Evolutionary conservation across 2,888 invertebrate species (phyloP).

Genomic region (Disparrhopalites patrizii): DNA sequence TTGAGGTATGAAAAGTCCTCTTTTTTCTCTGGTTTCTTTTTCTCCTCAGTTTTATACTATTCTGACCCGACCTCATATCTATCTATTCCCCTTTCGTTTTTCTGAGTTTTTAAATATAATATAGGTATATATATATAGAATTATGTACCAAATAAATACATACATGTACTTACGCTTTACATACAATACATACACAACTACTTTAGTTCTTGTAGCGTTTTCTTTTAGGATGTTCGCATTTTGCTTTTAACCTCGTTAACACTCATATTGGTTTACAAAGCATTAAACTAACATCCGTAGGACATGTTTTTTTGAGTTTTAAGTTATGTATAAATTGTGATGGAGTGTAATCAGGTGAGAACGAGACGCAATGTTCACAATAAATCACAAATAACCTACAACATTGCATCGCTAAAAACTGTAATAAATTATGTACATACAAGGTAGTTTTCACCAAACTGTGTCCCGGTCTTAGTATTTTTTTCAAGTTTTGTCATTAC

Average conservation of each 20-base stretch:
- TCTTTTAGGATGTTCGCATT: not conserved
- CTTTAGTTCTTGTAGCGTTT: not conserved
- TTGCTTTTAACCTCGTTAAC: conserved; percentile 1
- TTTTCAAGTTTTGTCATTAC: too few relatives aligned
- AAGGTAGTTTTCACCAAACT: too few relatives aligned
- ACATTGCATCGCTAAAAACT: too few relatives aligned
- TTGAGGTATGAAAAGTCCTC: not conserved
- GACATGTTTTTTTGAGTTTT: not conserved
- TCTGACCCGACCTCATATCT: conserved; percentile 1
- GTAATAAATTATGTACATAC: too few relatives aligned
- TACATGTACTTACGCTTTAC: not conserved
- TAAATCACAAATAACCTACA: too few relatives aligned
- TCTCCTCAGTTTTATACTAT: too few relatives aligned
- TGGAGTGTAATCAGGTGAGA: conserved; percentile 5
- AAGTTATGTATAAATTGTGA: conserved; percentile 1
- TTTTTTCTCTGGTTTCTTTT: not conserved
- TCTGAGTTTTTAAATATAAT: too few relatives aligned
- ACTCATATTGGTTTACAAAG: not conserved
- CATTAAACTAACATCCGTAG: conserved; percentile 1
- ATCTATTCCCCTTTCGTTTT: not conserved
- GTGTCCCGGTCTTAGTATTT: too few relatives aligned
- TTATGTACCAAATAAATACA: conserved; percentile 2
- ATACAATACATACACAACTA: not conserved
- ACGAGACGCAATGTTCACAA: conserved; percentile 3
- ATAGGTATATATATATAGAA: too few relatives aligned